Conservation (phyloP, 2,113 vertebrate species). For the Falcunculus frontatus region DNA sequence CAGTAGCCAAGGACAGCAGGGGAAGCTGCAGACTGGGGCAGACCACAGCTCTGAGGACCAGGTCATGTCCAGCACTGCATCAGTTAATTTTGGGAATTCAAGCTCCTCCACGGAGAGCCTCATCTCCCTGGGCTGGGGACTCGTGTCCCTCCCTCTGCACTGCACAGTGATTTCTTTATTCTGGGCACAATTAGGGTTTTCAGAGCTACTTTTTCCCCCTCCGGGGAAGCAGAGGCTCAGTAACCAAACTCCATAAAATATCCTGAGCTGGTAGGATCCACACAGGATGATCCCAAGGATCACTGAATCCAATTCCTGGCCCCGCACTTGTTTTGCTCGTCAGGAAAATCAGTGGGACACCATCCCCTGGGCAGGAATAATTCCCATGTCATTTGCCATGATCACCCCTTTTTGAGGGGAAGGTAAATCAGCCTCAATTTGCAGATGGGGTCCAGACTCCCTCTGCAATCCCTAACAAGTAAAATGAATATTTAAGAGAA, state of each 20-base stretch:
- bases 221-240: not conserved
- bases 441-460: not conserved
- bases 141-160: not conserved
- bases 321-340: not conserved
- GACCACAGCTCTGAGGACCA: not conserved
- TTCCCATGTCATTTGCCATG: not conserved
- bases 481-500: not conserved
- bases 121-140: not conserved
- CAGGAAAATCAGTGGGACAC: not conserved
- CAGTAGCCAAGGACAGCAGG: not conserved
- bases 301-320: not conserved
- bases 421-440: not conserved
- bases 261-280: not conserved
- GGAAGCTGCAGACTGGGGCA: not conserved
- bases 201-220: not conserved
- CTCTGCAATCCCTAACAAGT: not conserved
- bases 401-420: not conserved
- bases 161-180: not conserved
- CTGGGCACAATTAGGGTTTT: not conserved
- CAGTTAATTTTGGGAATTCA: not conserved
- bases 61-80: fast-evolving
- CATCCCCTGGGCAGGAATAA: not conserved
- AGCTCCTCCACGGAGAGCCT: not conserved
- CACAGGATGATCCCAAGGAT: not conserved
- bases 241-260: not conserved